Conservation (phyloP, 2,113 vertebrate genomes). For the Megalops atlanticus region DNA sequence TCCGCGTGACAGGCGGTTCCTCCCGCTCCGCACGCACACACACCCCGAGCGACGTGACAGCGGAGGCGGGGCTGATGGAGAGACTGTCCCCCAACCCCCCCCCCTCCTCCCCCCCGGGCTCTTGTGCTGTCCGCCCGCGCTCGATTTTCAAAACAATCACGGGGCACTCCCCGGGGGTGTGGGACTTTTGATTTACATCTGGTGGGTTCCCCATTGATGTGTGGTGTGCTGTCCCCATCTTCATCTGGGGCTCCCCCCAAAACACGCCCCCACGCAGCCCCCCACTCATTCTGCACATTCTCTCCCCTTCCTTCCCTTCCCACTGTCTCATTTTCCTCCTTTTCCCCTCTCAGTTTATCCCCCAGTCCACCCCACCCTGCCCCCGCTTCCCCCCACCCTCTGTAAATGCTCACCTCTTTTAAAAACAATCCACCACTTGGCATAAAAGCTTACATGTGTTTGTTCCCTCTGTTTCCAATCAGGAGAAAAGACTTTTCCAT, state of each 20-base stretch:
- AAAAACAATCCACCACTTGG: not conserved
- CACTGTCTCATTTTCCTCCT: not conserved
- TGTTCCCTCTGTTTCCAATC: conserved; percentile 12
- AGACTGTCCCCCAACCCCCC: not conserved
- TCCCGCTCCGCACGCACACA: not conserved
- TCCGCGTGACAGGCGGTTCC: conserved; percentile 27
- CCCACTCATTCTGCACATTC: not conserved
- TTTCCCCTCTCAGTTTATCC: not conserved
- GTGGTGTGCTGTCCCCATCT: not conserved
- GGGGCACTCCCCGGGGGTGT: not conserved
- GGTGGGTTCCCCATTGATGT: not conserved
- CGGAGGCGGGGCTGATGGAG: not conserved
- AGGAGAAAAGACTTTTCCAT: not conserved
- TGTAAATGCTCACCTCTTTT: not conserved
- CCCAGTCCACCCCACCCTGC: too few relatives aligned
- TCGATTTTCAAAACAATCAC: conserved; percentile 12
- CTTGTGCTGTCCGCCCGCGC: not conserved
- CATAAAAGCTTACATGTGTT: not conserved
- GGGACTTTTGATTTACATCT: conserved; percentile 2
- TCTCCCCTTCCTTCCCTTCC: not conserved
- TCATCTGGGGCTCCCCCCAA: not conserved
- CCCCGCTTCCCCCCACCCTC: too few relatives aligned
- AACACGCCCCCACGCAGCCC: not conserved
- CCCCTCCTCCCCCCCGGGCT: too few relatives aligned
- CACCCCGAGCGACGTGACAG: not conserved